phyloP scores from a whole-genome alignment of 2,113 vertebrate species.

The Poecile atricapillus region DNA sequence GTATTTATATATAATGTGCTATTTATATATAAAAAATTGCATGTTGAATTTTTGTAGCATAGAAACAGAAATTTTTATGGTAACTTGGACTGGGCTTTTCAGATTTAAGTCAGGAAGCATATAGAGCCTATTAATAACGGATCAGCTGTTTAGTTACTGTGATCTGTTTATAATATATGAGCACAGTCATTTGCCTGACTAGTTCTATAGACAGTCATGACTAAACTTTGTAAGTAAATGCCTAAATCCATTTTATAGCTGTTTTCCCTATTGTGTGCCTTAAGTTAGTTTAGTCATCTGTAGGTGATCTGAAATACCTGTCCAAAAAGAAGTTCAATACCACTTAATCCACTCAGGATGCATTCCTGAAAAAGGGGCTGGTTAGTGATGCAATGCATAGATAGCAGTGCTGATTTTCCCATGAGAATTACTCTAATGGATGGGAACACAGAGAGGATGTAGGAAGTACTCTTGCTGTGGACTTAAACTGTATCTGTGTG shows the following conservation, averaged over 20 bases:
- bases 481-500: neutral
- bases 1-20: neutral
- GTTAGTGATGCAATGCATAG: neutral
- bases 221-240: neutral
- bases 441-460: neutral
- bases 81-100: neutral
- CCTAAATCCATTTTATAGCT: neutral
- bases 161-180: neutral
- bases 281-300: neutral
- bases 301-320: neutral
- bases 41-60: neutral
- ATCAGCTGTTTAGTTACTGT: neutral
- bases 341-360: neutral
- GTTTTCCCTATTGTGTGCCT: neutral
- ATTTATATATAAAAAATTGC: neutral
- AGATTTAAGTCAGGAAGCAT: neutral
- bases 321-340: neutral
- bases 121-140: neutral
- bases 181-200: neutral
- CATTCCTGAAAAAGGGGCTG: neutral
- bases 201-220: neutral
- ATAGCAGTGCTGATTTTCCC: neutral
- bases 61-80: neutral
- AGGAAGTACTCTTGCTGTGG: neutral
- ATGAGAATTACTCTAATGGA: neutral